Base-by-base conservation (phyloP, 1,140 invertebrate genomes). In the Drosophila tristis region DNA sequence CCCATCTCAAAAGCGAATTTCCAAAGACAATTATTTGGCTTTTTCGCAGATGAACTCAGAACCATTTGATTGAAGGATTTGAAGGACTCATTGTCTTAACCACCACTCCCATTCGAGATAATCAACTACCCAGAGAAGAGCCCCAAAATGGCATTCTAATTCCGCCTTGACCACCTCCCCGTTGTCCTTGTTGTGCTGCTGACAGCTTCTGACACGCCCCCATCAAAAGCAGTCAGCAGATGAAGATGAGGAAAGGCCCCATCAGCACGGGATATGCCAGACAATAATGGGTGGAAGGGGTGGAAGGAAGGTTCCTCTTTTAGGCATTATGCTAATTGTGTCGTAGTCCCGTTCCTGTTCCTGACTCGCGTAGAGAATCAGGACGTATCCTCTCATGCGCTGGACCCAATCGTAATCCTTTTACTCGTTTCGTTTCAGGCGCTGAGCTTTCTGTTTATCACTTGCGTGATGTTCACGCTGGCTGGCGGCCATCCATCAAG, bases 401-500 rank as follows among this genome's bases (percentile, higher is more conserved):
- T 31, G 31, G 57, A 48, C 26, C 43, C 7, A 42, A 61, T 61
- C 66, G 68, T 72, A 71, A 72, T 71, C 68, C 59, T 31, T 70
- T 39, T 35, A 60, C 54, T 72, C 74, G 39, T 74, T 73, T 58
- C 58, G 20, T 64, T 74, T 55, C 82, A 91, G 90, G 63, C 90
- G 68, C 73, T 91, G 72, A 89, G 81, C 64, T 78, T 91, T 62
- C 72, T 89, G 76, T 90, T 89, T 81, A 85, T 89, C 84, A 85
- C 85, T 68, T 89, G 75, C 67, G 75, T 91, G 86, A 73, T 91
- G 72, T 75, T 91, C 65, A 82, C 75, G 31, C 72, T 91, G 72
- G 80, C 86, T 58, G 73, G 67, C 65, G 90, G 81, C 54, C 90
- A 91, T 91, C 90, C 90, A 76, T 90, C 90, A 75, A 85, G 86